A percentile compares a stretch with the other conserved stretches of the same genome.
Conservation (phyloP, 2,888 invertebrate species). For the Agriopis marginaria region DNA sequence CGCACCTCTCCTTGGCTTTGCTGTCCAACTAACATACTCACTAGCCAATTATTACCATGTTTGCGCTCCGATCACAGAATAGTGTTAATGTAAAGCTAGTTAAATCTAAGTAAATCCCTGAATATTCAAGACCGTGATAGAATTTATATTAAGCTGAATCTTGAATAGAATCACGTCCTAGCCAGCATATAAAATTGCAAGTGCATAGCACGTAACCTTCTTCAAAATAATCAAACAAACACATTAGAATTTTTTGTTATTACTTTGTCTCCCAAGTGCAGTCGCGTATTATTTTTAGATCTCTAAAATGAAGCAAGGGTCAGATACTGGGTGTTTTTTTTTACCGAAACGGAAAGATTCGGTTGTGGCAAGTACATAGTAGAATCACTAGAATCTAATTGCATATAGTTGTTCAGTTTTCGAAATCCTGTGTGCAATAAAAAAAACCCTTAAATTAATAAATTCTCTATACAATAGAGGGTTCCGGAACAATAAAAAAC, state of each 20-base stretch:
- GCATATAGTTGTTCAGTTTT: too few relatives aligned
- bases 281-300: too few relatives aligned
- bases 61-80: conserved; percentile 41
- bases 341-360: too few relatives aligned
- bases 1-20: conserved; percentile 52
- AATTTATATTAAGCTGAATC: conserved; percentile 3
- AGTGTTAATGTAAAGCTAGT: neutral
- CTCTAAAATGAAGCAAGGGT: too few relatives aligned
- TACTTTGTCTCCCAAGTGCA: neutral
- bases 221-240: neutral
- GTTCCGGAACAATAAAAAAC: too few relatives aligned
- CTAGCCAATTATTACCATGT: conserved; percentile 51
- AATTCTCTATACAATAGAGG: too few relatives aligned
- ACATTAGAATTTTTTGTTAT: neutral
- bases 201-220: neutral
- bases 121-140: neutral
- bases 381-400: too few relatives aligned
- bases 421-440: too few relatives aligned
- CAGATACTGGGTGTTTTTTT: too few relatives aligned
- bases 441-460: too few relatives aligned
- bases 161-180: neutral
- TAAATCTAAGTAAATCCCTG: conserved; percentile 15
- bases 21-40: conserved; percentile 49
- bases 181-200: neutral
- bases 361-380: too few relatives aligned